Evolutionary conservation across 2,797 vertebrate genomes (phyloP).

Genomic region (Sebastes steindachneri): DNA sequence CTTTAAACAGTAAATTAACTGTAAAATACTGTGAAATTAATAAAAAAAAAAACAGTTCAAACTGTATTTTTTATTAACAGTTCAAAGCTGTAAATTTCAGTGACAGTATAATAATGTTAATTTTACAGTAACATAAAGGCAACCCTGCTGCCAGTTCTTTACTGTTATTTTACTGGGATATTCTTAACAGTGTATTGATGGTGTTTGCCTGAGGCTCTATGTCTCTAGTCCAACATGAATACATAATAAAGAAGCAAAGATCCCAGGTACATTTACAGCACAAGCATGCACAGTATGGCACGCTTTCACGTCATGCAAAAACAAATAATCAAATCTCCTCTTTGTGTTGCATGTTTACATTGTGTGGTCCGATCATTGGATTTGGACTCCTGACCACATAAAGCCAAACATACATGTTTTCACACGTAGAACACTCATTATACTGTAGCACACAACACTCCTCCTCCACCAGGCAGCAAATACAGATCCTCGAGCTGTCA

Average conservation of each 20-base stretch:
- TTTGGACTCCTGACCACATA: background rate
- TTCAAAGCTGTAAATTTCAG: too few relatives aligned
- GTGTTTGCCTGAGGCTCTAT: conserved; percentile 19
- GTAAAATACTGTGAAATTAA: too few relatives aligned
- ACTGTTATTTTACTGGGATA: too few relatives aligned
- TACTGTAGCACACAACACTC: background rate
- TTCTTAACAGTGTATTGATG: background rate
- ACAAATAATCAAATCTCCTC: background rate
- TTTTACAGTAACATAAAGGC: too few relatives aligned
- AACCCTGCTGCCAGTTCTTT: too few relatives aligned
- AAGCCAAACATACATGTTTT: conserved; percentile 18
- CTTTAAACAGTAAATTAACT: too few relatives aligned
- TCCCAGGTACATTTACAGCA: background rate
- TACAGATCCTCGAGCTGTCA: conserved; percentile 42
- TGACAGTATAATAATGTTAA: too few relatives aligned
- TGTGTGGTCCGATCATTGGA: background rate
- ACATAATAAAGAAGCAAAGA: background rate
- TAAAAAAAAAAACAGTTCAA: too few relatives aligned
- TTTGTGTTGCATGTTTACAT: background rate
- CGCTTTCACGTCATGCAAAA: background rate
- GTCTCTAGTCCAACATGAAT: background rate
- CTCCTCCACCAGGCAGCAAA: conserved; percentile 14
- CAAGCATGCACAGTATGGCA: background rate
- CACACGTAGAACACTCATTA: conserved; percentile 21
- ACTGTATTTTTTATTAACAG: too few relatives aligned